Conservation (phyloP, 1,140 invertebrate genomes). For the Battus philenor region DNA sequence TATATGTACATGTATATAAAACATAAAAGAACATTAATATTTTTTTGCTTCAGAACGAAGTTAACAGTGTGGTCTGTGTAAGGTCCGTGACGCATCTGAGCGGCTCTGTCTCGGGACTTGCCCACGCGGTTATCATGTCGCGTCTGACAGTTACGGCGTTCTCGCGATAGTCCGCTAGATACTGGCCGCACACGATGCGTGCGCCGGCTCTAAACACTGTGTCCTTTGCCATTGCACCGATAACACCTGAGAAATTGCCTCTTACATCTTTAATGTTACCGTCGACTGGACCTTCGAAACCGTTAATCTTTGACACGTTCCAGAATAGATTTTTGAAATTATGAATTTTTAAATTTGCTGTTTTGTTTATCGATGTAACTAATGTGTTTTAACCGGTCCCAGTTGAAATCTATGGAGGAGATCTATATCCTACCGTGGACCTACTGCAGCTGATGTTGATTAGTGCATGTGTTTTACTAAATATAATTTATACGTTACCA, state of each 20-base stretch:
- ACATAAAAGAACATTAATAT: background rate
- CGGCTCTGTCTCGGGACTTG: slow-evolving; percentile 29
- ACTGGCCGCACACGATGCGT: slow-evolving; percentile 46
- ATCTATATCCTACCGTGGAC: too few relatives aligned
- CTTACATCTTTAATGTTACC: slow-evolving; percentile 12
- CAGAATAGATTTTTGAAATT: too few relatives aligned
- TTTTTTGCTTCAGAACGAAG: too few relatives aligned
- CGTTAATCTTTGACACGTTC: slow-evolving; percentile 3
- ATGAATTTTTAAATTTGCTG: too few relatives aligned
- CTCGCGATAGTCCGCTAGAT: slow-evolving; percentile 48
- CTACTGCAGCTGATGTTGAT: too few relatives aligned
- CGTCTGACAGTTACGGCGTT: slow-evolving; percentile 49
- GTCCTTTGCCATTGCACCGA: slow-evolving; percentile 14
- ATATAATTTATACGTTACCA: too few relatives aligned
- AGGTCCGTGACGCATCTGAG: slow-evolving; percentile 27
- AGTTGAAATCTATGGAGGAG: too few relatives aligned
- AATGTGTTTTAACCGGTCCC: too few relatives aligned
- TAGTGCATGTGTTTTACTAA: too few relatives aligned
- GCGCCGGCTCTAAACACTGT: slow-evolving; percentile 8
- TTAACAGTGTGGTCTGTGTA: too few relatives aligned
- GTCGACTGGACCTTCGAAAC: background rate
- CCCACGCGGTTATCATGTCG: slow-evolving; percentile 45
- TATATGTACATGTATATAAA: background rate
- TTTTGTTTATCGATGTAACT: too few relatives aligned
- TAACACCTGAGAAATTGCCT: slow-evolving; percentile 13